Base-by-base conservation (phyloP, 2,797 vertebrate genomes). In the Oryzias dopingdopingensis region DNA sequence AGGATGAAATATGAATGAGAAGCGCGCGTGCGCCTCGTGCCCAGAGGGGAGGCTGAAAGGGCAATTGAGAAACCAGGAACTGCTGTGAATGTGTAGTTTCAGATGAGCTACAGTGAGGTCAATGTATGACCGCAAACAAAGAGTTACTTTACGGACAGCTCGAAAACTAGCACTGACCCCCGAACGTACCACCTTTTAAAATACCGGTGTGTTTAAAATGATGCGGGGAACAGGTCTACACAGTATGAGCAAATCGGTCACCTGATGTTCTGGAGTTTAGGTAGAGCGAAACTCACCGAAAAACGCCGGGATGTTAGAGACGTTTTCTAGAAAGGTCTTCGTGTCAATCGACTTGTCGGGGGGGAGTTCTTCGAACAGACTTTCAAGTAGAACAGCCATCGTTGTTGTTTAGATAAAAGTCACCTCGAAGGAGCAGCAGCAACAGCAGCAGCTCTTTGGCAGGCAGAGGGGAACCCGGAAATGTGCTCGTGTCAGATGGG, bases 381-480 rank as follows among this genome's bases (percentile, higher is more conserved):
- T 90, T 0, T 97, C 94, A 64, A 96, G 77, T 41, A 99, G 82
- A 58, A 97, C 83, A 79, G 95, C 89, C 96, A 98, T 97, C 52
- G 2, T 76, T 1, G 57, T 37, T 49, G 0, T 60, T 50, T 53
- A 3, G 20, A 29, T n/a, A 7, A 40, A 15, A 37, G 32, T 17
- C 44, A 47, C 7, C 2, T 20, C 4, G 46, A n/a, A 10, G 14
- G 6, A 20, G 51, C 43, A 14, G 42, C 42, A 14, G 20, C 16
- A 15, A 42, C 14, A 8, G 18, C 60, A 50, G 55, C 17, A 29
- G 47, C 20, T 40, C 53, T 61, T 72, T 52, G 14, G 8, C 59
- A 60, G 23, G 40, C 40, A 54, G 53, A 0, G 13, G 40, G 70
- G 65, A 89, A 89, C 85, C 86, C 89, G 89, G 89, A 90, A 90